Percentiles rank a stretch among this genome's conserved stretches.
Conservation (phyloP, 2,113 vertebrate genomes). For the Australoheros scitulus region DNA sequence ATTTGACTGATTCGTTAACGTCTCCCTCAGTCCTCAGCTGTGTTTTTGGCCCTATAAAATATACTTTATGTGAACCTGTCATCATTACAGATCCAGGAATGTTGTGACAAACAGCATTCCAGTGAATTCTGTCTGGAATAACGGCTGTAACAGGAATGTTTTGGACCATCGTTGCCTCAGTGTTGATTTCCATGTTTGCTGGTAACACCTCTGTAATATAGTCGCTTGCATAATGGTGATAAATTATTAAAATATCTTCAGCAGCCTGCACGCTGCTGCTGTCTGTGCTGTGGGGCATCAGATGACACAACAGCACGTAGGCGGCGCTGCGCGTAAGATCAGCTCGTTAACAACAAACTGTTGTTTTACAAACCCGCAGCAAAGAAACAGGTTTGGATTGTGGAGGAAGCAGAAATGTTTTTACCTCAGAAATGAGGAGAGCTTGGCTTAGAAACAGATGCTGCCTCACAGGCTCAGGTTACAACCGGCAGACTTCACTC, state of each 20-base stretch:
- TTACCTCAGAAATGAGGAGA: not conserved
- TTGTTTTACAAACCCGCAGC: not conserved
- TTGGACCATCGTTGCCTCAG: not conserved
- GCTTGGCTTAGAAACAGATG: rapidly evolving
- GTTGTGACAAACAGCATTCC: not conserved
- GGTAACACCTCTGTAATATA: conserved; percentile 15
- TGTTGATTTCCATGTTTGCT: not conserved
- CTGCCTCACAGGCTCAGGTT: not conserved
- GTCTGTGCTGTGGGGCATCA: conserved; percentile 54
- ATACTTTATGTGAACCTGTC: too few relatives aligned
- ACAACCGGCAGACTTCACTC: not conserved
- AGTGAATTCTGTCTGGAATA: not conserved
- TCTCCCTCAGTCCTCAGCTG: too few relatives aligned
- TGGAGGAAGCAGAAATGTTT: not conserved
- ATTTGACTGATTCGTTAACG: too few relatives aligned
- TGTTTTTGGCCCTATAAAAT: too few relatives aligned
- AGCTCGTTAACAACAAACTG: not conserved
- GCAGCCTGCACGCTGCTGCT: conserved; percentile 23
- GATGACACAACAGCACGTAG: conserved; percentile 59
- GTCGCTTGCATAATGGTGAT: conserved; percentile 57
- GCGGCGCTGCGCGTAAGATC: not conserved
- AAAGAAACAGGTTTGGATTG: not conserved
- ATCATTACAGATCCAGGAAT: not conserved
- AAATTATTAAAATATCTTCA: conserved; percentile 57
- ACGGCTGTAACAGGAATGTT: not conserved